phyloP scores from a whole-genome alignment of 2,888 invertebrate species.

The Drosophila stalkeri region DNA sequence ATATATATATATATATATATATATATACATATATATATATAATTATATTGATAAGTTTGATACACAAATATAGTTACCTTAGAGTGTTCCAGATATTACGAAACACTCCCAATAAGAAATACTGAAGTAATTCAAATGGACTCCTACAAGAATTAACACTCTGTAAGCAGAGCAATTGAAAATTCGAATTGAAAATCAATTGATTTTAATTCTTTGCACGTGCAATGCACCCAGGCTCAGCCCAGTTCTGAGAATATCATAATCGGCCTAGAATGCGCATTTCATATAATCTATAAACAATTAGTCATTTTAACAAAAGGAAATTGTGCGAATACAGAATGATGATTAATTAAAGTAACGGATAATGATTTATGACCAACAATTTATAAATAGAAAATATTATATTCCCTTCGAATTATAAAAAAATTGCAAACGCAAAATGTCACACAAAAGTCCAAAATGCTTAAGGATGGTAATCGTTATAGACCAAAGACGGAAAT shows the following conservation, averaged over 20 bases:
- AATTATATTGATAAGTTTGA: too few species aligned
- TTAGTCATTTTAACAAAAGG: constrained; percentile 1
- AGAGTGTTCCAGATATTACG: too few species aligned
- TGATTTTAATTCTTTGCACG: constrained; percentile 69
- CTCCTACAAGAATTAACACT: background rate
- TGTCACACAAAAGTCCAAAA: background rate
- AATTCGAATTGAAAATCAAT: constrained; percentile 46
- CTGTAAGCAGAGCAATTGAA: constrained; percentile 25
- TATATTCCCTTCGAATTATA: background rate
- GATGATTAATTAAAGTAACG: background rate
- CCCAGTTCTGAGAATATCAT: constrained; percentile 18
- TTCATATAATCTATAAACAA: constrained; percentile 5
- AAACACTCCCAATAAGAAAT: background rate
- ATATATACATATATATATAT: background rate
- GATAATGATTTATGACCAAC: background rate
- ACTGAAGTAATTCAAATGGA: background rate
- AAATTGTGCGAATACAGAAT: background rate
- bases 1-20: too few species aligned
- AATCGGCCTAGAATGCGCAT: background rate
- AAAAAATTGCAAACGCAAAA: background rate
- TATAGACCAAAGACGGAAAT: background rate
- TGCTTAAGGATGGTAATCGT: background rate
- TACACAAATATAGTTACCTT: too few species aligned
- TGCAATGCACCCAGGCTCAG: constrained; percentile 61
- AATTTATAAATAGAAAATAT: constrained; percentile 1